A percentile compares a stretch with the other conserved stretches of the same genome.
These are phyloP conservation scores for Argya squamiceps DNA, from an alignment of 2,797 vertebrate genomes.

Conservation along the genomic window DNA sequence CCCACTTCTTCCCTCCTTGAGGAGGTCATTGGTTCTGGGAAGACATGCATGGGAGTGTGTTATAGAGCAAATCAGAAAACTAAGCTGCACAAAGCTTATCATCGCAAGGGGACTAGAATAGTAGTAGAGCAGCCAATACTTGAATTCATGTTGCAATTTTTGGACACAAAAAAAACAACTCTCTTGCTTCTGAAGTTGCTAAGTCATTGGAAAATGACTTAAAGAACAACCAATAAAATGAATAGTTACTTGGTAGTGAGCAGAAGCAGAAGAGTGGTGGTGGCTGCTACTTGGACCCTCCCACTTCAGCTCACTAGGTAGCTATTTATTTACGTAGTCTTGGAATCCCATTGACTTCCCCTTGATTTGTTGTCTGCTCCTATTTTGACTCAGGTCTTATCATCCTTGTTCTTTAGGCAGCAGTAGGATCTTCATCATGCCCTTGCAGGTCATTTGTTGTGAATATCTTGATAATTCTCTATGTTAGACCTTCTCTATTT, in stretches of 20 bases:
- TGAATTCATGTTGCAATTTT: background rate
- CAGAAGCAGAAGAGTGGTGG: accelerated
- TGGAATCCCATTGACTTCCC: background rate
- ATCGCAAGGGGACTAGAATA: background rate
- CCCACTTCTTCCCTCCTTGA: background rate
- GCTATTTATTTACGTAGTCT: background rate
- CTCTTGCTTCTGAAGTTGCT: background rate
- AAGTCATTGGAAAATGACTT: background rate
- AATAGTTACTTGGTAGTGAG: background rate
- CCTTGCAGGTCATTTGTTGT: background rate
- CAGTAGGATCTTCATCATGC: background rate
- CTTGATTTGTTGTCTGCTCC: background rate
- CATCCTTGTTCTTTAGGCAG: background rate
- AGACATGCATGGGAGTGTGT: background rate
- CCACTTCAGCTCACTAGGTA: background rate
- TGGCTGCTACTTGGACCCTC: background rate
- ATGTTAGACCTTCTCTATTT: background rate
- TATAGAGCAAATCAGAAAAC: background rate
- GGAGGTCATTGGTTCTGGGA: background rate
- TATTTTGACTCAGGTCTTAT: background rate
- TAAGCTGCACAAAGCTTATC: background rate
- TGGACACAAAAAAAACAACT: accelerated
- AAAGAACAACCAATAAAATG: background rate
- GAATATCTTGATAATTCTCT: background rate
- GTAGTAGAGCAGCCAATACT: background rate